These are phyloP conservation scores for Erethizon dorsatum DNA, from an alignment of 2,797 vertebrate genomes.

Conservation along the genomic window DNA sequence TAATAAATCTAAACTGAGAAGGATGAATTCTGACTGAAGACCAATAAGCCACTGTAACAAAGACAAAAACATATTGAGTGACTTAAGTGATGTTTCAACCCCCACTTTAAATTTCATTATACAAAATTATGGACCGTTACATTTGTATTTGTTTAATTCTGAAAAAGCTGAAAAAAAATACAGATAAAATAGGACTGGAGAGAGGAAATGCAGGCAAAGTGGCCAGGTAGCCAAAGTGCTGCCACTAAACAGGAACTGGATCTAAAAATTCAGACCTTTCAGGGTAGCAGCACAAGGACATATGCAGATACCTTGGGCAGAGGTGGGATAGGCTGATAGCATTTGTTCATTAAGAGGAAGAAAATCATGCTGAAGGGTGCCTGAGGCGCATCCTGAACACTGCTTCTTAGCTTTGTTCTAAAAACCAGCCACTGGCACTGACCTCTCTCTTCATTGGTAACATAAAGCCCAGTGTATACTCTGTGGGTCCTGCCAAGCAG, in stretches of 20 bases:
- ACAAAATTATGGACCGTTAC: neutral
- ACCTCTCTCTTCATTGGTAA: neutral
- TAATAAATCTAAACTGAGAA: neutral
- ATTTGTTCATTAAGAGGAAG: constrained; percentile 49
- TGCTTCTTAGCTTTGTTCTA: neutral
- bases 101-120: neutral
- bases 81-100: neutral
- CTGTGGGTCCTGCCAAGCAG: neutral
- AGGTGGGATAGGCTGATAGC: neutral
- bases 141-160: neutral
- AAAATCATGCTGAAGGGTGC: neutral
- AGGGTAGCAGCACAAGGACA: neutral
- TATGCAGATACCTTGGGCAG: neutral
- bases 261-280: neutral
- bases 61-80: neutral
- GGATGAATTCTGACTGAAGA: neutral
- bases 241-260: neutral
- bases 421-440: neutral
- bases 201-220: constrained; percentile 6
- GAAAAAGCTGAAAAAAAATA: neutral
- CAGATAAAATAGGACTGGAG: neutral
- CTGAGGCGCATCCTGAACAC: neutral
- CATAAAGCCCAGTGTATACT: neutral
- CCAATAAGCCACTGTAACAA: neutral
- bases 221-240: neutral